Base-by-base conservation (phyloP, 2,888 invertebrate genomes). In the Papilio demoleus region DNA sequence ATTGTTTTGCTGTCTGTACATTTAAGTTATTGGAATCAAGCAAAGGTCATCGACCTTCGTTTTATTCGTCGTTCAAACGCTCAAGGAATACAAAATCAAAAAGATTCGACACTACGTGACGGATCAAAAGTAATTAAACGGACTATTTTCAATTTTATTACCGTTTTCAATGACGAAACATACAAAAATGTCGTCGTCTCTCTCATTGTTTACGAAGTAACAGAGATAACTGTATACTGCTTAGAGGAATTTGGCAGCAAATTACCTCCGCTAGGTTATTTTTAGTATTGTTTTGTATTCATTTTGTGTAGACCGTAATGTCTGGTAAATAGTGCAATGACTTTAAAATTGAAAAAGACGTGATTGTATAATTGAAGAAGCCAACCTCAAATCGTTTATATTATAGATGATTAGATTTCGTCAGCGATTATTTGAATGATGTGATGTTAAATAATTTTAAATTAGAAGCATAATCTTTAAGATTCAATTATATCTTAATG, bases 51-150 rank as follows among this genome's bases (percentile, higher is more conserved):
- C 14, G 65, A 45, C 36, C 59, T 36, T n/a, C 34, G 5, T 45
- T 47, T 58, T 45, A 58, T 42, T 45, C 31, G 11, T 40, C 42
- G 61, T 34, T n/a, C 24, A 59, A 17, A 47, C 62, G 67, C 45
- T 9, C 42, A 8, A 24, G 17, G 67, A 68, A 68, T 68, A 68
- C 22, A 1, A 63, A 68, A 42, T 36, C 17, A 31, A 42, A 22
- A 40, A 62, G 61, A 62, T 62, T 12, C 50, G 61, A 31, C 24
- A 53, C 38, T 11, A 27, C 60, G 66, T 60, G 60, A 50, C 66
- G 50, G 66, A 60, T 61, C 66, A 38, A 67, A 67, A 66, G 12
- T 67, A 63, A 45, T 64, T 40, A 64, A 64, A 34, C 4, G 17
- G 12, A 22, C 45, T 6, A 12, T 38, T 58, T 22, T 56, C 31